A percentile compares a stretch with the other conserved stretches of the same genome.
phyloP scores from a whole-genome alignment of 2,888 invertebrate genomes.

The Anthoptus insignis region DNA sequence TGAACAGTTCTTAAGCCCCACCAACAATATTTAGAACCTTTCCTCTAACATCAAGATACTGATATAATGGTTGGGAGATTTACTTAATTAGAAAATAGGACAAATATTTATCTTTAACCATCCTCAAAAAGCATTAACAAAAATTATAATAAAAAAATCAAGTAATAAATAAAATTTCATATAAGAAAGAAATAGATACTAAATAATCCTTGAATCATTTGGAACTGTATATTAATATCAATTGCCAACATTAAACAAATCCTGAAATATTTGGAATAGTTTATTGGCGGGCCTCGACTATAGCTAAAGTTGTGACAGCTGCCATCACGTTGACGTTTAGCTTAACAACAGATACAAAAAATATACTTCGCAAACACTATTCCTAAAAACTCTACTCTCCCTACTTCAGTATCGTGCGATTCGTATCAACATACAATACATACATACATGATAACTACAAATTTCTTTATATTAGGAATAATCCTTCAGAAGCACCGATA shows the following conservation, averaged over 20 bases:
- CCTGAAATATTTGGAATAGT: not conserved
- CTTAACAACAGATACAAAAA: constrained; percentile 49
- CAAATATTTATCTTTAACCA: too few relatives aligned
- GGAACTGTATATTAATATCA: too few relatives aligned
- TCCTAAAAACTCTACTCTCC: constrained; percentile 53
- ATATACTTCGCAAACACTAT: constrained; percentile 52
- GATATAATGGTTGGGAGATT: not conserved
- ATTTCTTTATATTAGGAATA: constrained; percentile 72
- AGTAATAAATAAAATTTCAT: too few relatives aligned
- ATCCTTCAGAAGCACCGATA: constrained; percentile 83
- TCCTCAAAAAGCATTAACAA: too few relatives aligned
- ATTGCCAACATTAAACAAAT: too few relatives aligned
- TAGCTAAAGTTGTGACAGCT: constrained; percentile 19
- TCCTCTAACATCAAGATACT: not conserved
- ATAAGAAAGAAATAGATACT: too few relatives aligned
- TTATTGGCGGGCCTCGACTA: constrained; percentile 9
- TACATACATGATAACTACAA: constrained; percentile 54
- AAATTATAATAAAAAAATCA: too few relatives aligned
- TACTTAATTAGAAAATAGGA: too few relatives aligned
- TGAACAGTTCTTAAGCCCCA: constrained; percentile 1
- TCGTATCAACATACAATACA: constrained; percentile 52
- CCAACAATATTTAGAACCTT: not conserved
- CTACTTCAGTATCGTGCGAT: constrained; percentile 64
- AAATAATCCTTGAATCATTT: too few relatives aligned
- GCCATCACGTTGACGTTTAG: constrained; percentile 26